Evolutionary conservation across 2,113 vertebrate species (phyloP).

Genomic region (Austrofundulus limnaeus): DNA sequence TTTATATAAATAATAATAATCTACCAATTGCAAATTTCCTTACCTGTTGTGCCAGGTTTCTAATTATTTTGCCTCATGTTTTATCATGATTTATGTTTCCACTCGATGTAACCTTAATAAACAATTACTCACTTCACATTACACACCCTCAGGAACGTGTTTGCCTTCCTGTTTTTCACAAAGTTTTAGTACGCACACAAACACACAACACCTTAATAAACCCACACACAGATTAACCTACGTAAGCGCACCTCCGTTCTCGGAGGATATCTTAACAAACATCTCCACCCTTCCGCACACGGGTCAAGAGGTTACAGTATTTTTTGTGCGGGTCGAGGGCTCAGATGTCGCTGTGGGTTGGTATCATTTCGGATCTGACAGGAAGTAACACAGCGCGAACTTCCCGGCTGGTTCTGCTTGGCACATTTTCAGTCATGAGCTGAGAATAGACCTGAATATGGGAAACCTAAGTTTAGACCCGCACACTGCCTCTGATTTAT

Average conservation of each 20-base stretch:
- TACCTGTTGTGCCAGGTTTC: no score
- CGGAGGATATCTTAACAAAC: conserved; percentile 45
- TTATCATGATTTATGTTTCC: neutral
- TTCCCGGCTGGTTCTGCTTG: conserved; percentile 57
- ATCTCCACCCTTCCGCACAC: conserved; percentile 60
- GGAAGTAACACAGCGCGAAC: conserved; percentile 58
- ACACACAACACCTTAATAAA: neutral
- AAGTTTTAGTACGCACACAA: conserved; percentile 21
- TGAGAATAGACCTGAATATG: conserved; percentile 53
- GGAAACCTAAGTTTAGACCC: conserved; percentile 54
- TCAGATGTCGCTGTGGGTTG: conserved; percentile 11
- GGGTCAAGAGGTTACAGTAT: conserved; percentile 17
- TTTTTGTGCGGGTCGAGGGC: conserved; percentile 13
- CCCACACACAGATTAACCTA: conserved; percentile 17
- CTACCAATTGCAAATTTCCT: no score
- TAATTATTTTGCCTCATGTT: neutral
- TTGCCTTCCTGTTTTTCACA: conserved; percentile 69
- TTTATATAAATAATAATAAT: no score
- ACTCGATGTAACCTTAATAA: neutral
- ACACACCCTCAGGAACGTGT: conserved; percentile 29
- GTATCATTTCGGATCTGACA: conserved; percentile 32
- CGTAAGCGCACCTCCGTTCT: conserved; percentile 41
- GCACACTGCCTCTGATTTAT: neutral
- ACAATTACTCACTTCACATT: no score
- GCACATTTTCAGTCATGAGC: conserved; percentile 50